phyloP scores from a whole-genome alignment of 2,888 invertebrate species.

The Hoplodrina blanda region DNA sequence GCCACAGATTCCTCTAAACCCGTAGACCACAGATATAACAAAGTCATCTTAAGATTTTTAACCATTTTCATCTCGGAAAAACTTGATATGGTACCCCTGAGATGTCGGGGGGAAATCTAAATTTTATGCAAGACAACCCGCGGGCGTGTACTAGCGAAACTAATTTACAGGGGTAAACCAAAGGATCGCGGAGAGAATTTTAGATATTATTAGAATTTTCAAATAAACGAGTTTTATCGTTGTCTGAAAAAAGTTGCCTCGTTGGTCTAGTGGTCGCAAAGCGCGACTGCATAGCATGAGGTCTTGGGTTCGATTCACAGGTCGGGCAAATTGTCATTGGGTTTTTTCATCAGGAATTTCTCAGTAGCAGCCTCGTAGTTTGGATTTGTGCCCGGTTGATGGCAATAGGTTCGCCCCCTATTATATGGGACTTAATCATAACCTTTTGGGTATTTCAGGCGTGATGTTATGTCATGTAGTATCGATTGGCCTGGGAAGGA shows the following conservation, averaged over 20 bases:
- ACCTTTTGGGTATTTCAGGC: too few relatives aligned
- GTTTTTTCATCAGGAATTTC: too few relatives aligned
- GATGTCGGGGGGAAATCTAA: constrained; percentile 41
- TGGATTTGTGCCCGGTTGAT: too few relatives aligned
- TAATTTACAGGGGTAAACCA: constrained; percentile 33
- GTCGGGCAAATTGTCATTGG: too few relatives aligned
- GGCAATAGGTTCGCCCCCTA: too few relatives aligned
- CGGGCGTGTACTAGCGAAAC: constrained; percentile 40
- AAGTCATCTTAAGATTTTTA: constrained; percentile 34
- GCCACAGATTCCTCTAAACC: not conserved
- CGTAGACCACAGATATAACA: constrained; percentile 32
- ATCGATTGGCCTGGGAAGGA: too few relatives aligned
- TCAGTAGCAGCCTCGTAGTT: too few relatives aligned
- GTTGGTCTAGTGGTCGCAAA: too few relatives aligned
- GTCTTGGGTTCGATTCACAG: too few relatives aligned
- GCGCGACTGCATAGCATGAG: too few relatives aligned
- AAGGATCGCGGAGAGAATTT: constrained; percentile 21
- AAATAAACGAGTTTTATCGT: not conserved
- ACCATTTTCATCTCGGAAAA: constrained; percentile 52
- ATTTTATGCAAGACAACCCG: constrained; percentile 52
- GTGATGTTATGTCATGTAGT: too few relatives aligned
- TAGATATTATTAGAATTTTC: constrained; percentile 23
- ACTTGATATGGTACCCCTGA: constrained; percentile 48
- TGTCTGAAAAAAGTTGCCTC: not conserved
- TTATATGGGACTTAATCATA: too few relatives aligned